These are phyloP conservation scores for Liasis olivaceus DNA, from an alignment of 2,797 vertebrate genomes.

Conservation along the genomic window DNA sequence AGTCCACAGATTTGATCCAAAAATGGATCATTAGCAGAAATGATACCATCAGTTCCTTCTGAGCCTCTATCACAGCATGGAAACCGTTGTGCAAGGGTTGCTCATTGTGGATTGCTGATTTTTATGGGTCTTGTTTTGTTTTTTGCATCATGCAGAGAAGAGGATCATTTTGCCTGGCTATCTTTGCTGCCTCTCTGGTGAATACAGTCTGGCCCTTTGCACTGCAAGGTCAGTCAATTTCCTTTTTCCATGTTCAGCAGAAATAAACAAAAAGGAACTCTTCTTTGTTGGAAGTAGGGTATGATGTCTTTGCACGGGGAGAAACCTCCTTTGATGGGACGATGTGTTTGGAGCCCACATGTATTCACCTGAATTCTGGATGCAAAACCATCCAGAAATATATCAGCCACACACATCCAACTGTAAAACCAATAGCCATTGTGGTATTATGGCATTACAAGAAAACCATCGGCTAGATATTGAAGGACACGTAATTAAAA, in stretches of 20 bases:
- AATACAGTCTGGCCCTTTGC: background rate
- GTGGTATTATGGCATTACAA: background rate
- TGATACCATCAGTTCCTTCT: background rate
- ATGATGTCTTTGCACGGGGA: background rate
- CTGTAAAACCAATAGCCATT: background rate
- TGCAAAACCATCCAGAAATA: background rate
- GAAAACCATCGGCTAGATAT: background rate
- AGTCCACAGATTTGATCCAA: background rate
- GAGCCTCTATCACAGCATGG: background rate
- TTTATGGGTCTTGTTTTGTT: background rate
- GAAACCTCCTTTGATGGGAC: background rate
- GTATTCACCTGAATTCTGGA: background rate
- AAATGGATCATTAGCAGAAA: background rate
- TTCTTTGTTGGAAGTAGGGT: background rate
- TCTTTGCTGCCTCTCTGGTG: slow-evolving; percentile 1
- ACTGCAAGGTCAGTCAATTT: slow-evolving; percentile 1
- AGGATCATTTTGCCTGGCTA: background rate
- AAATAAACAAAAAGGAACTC: background rate
- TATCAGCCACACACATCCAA: background rate
- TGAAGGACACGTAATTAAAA: background rate
- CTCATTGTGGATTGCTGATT: background rate
- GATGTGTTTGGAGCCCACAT: background rate
- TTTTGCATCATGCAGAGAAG: background rate
- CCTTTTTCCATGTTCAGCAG: slow-evolving; percentile 6
- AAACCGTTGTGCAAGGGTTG: background rate